Percentiles rank a stretch among this genome's conserved stretches.
Evolutionary conservation across 2,797 vertebrate genomes (phyloP).

Genomic region (Dallia pectoralis): DNA sequence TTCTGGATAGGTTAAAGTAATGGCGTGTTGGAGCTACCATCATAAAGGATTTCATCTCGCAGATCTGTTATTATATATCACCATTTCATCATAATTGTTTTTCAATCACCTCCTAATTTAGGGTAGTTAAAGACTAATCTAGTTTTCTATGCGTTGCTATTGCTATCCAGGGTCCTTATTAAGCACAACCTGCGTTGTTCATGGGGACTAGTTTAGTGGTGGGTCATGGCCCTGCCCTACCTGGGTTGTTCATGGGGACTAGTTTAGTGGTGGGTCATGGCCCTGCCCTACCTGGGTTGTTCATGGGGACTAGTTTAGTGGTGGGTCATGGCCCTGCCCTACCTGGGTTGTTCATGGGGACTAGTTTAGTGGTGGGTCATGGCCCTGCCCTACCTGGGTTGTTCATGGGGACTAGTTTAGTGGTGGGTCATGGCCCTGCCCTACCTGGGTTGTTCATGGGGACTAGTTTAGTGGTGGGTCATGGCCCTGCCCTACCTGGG

Average conservation of each 20-base stretch:
- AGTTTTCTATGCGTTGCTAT: background rate
- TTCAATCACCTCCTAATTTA: background rate
- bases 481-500: background rate
- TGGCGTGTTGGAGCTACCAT: background rate
- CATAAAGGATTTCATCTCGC: background rate
- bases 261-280: background rate
- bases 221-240: too few relatives aligned
- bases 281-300: background rate
- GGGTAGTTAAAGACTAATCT: constrained; percentile 7
- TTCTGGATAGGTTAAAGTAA: background rate
- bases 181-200: background rate
- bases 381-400: background rate
- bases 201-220: background rate
- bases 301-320: background rate
- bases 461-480: background rate
- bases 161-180: background rate
- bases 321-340: too few relatives aligned
- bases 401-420: background rate
- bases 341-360: too few relatives aligned
- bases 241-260: too few relatives aligned
- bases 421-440: too few relatives aligned
- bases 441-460: too few relatives aligned
- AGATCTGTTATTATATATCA: background rate
- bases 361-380: background rate
- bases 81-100: too few relatives aligned